Base-by-base conservation (phyloP, 92 coral and sea anemone species). In the Epizoanthus fatuus region DNA sequence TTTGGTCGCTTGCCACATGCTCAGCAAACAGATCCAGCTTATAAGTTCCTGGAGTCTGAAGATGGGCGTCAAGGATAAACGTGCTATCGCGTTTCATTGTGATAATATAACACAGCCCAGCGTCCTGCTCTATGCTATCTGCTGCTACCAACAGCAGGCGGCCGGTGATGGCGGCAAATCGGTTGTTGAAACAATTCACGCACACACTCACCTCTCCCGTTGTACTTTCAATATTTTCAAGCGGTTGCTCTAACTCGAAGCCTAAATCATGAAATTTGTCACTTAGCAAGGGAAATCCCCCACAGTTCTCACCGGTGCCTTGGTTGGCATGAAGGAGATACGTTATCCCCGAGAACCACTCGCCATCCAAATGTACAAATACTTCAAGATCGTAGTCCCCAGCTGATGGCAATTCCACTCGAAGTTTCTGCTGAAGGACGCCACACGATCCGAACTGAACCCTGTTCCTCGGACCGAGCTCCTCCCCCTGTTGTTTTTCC, bases 221-320 rank as follows among this genome's bases (percentile, higher is more conserved):
- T 47, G 62, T 72, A 4, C 93, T 77, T 32, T 86, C 87, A 68
- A 90, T 87, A 85, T 93, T 93, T 66, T 90, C 91, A 69, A 86
- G 57, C 13, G 96, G 93, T 5, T 72, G 52, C n/a, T 91, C 79
- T 1, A 93, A 75, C 35, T 71, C 69, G 51, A 93, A 90, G 1
- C 94, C 96, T 47, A 60, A 38, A 37, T 86, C 88, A 52, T 93
- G 84, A 52, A 93, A 87, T 13, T 80, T 69, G 62, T 71, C 62
- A 9, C 94, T 82, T 14, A 93, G 38, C 80, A 71, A 81, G 16
- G 96, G 96, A 69, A 90, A 93, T 39, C 94, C 96, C 45, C 96
- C 94, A 4, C 40, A 69, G 5, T 80, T 40, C 52, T 35, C 38
- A 29, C 88, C 90, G 32, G 83, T 78, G 5, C 92, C 96, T 44